Conservation (phyloP, 1,140 invertebrate species). For the Papilio helenus region DNA sequence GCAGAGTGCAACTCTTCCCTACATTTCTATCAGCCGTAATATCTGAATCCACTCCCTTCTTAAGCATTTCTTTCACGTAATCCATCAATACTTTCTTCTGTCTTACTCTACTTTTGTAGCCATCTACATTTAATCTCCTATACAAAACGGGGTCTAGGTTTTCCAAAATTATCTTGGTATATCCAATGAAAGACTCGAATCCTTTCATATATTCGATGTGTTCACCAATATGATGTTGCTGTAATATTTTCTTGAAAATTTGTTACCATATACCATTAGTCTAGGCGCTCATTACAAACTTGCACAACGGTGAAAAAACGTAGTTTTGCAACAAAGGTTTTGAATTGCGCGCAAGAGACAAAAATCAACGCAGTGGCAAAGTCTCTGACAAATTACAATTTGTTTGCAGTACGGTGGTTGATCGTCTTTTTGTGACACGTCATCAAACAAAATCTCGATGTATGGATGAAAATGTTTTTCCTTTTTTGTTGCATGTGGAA, state of each 20-base stretch:
- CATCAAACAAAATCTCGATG: slow-evolving; percentile 7
- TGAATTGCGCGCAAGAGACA: slow-evolving; percentile 10
- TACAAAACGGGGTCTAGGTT: too few species aligned
- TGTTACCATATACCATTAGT: neutral
- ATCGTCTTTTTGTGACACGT: slow-evolving; percentile 1
- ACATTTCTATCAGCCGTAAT: too few species aligned
- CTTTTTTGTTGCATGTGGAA: neutral
- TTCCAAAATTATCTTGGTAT: too few species aligned
- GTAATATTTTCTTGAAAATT: neutral
- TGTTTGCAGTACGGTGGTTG: neutral
- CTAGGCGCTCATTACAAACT: neutral
- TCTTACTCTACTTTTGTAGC: too few species aligned
- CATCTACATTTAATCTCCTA: too few species aligned
- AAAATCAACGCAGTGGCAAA: slow-evolving; percentile 3
- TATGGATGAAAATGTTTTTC: slow-evolving; percentile 1
- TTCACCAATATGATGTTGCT: too few species aligned
- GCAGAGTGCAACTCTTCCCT: too few species aligned
- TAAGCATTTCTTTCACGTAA: too few species aligned
- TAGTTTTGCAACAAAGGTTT: neutral
- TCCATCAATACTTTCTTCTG: too few species aligned
- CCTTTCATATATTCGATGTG: too few species aligned
- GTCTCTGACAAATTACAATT: neutral
- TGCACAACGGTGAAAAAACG: neutral
- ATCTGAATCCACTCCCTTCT: too few species aligned
- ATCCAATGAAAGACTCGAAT: too few species aligned